Conservation (phyloP, 1,140 invertebrate species). For the Patella vulgata region DNA sequence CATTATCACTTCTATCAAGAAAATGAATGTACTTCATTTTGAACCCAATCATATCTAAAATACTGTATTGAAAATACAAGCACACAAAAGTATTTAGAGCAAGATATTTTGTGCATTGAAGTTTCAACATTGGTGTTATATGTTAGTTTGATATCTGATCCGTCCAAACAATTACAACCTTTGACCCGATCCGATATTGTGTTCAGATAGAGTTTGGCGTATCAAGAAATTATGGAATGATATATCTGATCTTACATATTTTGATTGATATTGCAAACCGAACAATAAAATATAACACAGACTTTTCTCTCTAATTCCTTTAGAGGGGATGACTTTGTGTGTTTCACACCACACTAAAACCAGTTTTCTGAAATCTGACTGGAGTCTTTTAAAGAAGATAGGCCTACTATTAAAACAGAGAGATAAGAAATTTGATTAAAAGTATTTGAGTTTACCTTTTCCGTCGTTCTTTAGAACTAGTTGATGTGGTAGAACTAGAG, state of each 20-base stretch:
- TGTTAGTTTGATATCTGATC: not conserved
- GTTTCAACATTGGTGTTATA: not conserved
- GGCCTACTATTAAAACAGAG: not conserved
- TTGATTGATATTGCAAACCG: not conserved
- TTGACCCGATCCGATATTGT: too few species aligned
- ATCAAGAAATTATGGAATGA: too few species aligned
- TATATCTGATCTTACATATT: too few species aligned
- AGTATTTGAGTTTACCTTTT: not conserved
- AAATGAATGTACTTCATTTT: slow-evolving; percentile 18
- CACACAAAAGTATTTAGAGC: not conserved
- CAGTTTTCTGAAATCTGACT: slow-evolving; percentile 4
- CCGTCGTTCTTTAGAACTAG: slow-evolving; percentile 9
- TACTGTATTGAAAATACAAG: not conserved
- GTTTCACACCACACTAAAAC: not conserved
- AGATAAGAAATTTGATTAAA: not conserved
- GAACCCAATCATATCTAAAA: not conserved
- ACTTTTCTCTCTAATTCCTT: not conserved
- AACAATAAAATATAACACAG: not conserved
- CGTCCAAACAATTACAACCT: too few species aligned
- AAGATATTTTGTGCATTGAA: not conserved
- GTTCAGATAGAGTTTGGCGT: too few species aligned
- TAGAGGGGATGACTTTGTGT: not conserved
- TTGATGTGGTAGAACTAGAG: not conserved
- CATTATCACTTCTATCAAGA: slow-evolving; percentile 10
- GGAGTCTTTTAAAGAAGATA: not conserved